Base-by-base conservation (phyloP, 2,113 vertebrate species). In the Hippocampus mohnikei region DNA sequence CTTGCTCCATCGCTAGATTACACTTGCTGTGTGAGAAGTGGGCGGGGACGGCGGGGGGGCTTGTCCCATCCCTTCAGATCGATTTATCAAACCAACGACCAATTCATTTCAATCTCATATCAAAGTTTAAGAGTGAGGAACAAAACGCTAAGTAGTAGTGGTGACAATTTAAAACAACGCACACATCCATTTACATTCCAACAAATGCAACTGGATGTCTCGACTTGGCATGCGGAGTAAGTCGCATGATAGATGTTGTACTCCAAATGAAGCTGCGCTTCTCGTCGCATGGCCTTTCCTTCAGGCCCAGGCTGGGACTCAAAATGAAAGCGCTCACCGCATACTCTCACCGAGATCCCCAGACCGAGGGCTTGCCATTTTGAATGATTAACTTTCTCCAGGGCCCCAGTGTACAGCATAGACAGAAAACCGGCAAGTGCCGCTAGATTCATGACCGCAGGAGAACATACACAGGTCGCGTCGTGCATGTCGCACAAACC, bases 1-100 rank as follows among this genome's bases (percentile, higher is more conserved):
- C 80, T 84, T 83, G 83, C 81, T 84, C 88, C 83, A 90, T 84
- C 83, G 82, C 81, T 83, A 88, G 82, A 90, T 90, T 89, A 88
- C 80, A 88, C 82, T 84, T 83, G 80, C 83, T 56, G 71, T 73
- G 65, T 84, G 83, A 80, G 71, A 37, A 37, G 33, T 37, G 33
- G 5, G 33, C 29, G 29, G 29, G 29, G 78, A 69, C 69, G 59
- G 42, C 11, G 42, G 42, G 42, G 58, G 59, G 37, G 15, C 15
- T 61, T 61, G 71, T 80, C 72, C 70, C 46, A 64, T 25, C 67
- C 67, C 67, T 56, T 55, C 66, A 71, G 67, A 78, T 62, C 77
- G 77, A 85, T 85, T 87, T 85, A 81, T 74, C 83, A 85, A 85
- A 76, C 69, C 75, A 81, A 56, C 60, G 71, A 73, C 71, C 76